Base-by-base conservation (phyloP, 2,113 vertebrate species). In the Forbesichthys agassizii region DNA sequence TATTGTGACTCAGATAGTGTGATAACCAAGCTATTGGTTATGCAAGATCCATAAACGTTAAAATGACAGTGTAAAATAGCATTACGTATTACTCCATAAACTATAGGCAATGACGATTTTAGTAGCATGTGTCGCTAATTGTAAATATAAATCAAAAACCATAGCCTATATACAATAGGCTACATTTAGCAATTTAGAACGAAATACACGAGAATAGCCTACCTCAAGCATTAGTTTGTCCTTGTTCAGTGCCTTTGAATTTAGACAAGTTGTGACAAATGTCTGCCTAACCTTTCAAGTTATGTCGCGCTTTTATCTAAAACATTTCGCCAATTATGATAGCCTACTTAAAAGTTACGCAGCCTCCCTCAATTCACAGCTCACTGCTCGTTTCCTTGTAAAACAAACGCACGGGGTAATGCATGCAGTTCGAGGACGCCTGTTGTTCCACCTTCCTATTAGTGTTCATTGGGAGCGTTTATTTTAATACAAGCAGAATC, bases 1-100 rank as follows among this genome's bases (percentile, higher is more conserved):
- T 87, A 63, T 80, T 82, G 71, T 85, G 82, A 86, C 78, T 86
- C 86, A 88, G 82, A 75, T 69, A 65, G 60, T 59, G 72, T 75
- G 73, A 80, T 58, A 77, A 61, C 75, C 64, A 80, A 86, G 18
- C 68, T 80, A 53, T 85, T 78, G 58, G 84, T 91, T 88, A 87
- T 80, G 85, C 84, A 91, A 89, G 66, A 78, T 20, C 51, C 12
- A 58, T 48, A 82, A 69, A 73, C 5, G 67, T 84, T 18, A 81
- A 76, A 9, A 80, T 74, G 54, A 63, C 60, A 52, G 47, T 16
- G 16, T 61, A 56, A 69, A 47, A 9, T 62, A 7, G 18, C 10
- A 36, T 46, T n/a, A 61, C 2, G 27, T 27, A 27, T 33, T 1
- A 61, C 51, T 27, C 51, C 48, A n/a, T 53, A 61, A 42, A 42